Evolutionary conservation across 2,888 invertebrate species (phyloP), one percentile per base, ranked within the genome.

Genomic region (Ariolimax columbianus): DNA sequence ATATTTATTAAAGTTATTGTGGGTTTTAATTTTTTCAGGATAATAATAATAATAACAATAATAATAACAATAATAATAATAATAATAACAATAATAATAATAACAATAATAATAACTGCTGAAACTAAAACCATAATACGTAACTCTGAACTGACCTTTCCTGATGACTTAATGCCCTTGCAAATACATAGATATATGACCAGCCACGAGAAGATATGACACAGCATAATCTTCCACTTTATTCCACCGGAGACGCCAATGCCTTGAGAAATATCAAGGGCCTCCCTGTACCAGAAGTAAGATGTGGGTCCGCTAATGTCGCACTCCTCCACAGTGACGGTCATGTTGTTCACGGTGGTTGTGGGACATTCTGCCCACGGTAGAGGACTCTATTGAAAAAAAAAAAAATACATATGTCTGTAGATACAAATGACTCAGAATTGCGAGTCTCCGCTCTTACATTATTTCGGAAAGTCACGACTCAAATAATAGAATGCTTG

Each of bases 131-230:
- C n/a, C n/a, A n/a, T n/a, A n/a, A n/a, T n/a, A n/a, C n/a, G n/a
- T n/a, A n/a, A n/a, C n/a, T n/a, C n/a, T n/a, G n/a, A n/a, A 82
- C 90, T 90, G 93, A 98, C 97, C 96, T 98, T 98, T 91, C 98
- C 98, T 88, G 98, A 98, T 91, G 98, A 98, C 95, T 98, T 98
- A 88, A 98, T 98, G 77, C 98, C 98, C 94, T 97, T 97, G 97
- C 98, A 98, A 75, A 98, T 97, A 92, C 98, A 98, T 93, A 97
- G 97, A 95, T 97, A 98, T 51, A 98, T 98, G 89, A 98, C 95
- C 78, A 96, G 94, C 98, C 98, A 98, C 38, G 98, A 97, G 51
- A 98, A 95, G 86, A 97, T 94, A 77, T 98, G 95, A 92, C 98
- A 98, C 55, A 97, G 94, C 0, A 97, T 97, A 93, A 98, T 98